Evolutionary conservation across 2,888 invertebrate genomes (phyloP), one percentile per base, ranked within the genome.

Genomic region (Augochlorella aurata): DNA sequence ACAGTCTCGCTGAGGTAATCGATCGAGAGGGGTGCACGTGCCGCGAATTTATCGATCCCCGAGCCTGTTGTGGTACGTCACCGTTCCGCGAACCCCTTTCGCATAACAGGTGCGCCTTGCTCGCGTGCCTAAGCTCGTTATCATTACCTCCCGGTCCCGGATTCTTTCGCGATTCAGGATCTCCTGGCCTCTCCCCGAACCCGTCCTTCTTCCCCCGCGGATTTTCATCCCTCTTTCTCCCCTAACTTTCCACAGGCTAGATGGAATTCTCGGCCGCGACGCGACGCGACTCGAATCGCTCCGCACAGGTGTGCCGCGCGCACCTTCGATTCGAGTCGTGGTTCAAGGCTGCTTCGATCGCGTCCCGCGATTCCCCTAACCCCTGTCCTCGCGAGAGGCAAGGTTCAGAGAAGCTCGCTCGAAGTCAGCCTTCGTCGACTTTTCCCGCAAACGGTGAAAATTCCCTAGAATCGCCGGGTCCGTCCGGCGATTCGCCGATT

Each of bases 331-430:
- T 58, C 47, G 65, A 29, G 63, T 67, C 50, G 58, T 58, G 58
- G 58, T 58, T 58, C 58, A 58, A 58, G 58, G 58, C 24, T 58
- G 58, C 58, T 47, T 49, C 63, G 52, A 70, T 79, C 75, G 49
- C 58, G 24, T 24, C 24, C 14, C 58, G 24, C 24, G 24, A 24
- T 58, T 58, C 58, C 58, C 58, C 58, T 54, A 12, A n/a, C 54
- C 54, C 54, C 12, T 49, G 14, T 10, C 14, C 49, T 24, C 24
- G 14, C 24, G 58, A 5, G 24, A 58, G 58, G 14, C 24, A 58
- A 24, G 58, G 14, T 24, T 14, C 58, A 21, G 58, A 14, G 24
- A 58, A 58, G 58, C 14, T 7, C 14, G 58, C 21, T 54, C 21
- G 21, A 54, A 21, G 58, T 24, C 24, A 14, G 24, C 14, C 24